Base-by-base conservation (phyloP, 2,888 invertebrate genomes). In the Trichopoda pennipes region DNA sequence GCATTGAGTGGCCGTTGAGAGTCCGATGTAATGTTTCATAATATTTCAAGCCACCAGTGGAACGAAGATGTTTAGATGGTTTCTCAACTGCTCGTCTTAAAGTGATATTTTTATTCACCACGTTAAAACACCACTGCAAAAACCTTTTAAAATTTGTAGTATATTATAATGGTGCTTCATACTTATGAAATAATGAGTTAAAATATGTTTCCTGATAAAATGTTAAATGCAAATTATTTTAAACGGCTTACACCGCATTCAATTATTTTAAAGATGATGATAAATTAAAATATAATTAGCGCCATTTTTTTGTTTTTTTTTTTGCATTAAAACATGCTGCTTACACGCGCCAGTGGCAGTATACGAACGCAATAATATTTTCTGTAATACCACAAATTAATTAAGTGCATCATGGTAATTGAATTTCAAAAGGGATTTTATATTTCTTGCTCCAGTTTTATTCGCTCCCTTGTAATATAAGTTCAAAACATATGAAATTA, bases 331-430 rank as follows among this genome's bases (percentile, higher is more conserved):
- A 68, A 68, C 72, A 58, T 60, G 58, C 56, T 79, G 55, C 75
- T 78, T 58, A 64, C 47, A 68, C 58, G 60, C 68, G 75, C 68
- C 66, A 66, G 0, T 44, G 35, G 51, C 58, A 66, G 10, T 61
- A 10, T 66, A 53, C 42, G 38, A 72, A 63, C 21, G 63, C 66
- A 63, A 82, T 79, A 75, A 56, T 51, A 79, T 49, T 69, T 76
- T 61, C 16, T 60, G 64, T 64, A 75, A 79, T 49, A 66, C 74
- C 79, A 79, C 75, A 72, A 75, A 75, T 79, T 82, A 82, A 79
- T 82, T 78, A 66, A 70, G 60, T 79, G 70, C 63, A 70, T 75
- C 74, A 61, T 69, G 44, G 49, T 51, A 38, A 69, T 53, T 69
- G 23, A 72, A 66, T 64, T 60, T 63, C 19, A 73, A 28, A 63